Conservation (phyloP, 2,888 invertebrate genomes). For the Eilema sororculum region DNA sequence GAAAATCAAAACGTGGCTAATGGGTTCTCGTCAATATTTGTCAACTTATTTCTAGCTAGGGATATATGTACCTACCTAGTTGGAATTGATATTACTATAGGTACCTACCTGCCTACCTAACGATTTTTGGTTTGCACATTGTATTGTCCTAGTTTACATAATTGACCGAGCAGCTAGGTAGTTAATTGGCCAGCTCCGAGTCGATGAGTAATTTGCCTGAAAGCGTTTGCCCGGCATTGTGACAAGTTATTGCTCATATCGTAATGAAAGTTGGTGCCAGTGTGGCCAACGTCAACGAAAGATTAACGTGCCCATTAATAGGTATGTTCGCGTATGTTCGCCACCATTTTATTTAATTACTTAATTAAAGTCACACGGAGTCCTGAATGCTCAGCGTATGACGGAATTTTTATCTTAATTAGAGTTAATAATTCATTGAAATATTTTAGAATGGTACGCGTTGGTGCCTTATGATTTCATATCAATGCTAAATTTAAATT, state of each 20-base stretch:
- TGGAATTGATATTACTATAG: no score
- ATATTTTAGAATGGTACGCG: no score
- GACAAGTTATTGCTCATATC: slow-evolving; percentile 56
- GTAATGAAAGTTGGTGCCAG: slow-evolving; percentile 53
- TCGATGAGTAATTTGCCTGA: slow-evolving; percentile 56
- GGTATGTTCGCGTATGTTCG: slow-evolving; percentile 40
- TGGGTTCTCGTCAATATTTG: slow-evolving; percentile 22
- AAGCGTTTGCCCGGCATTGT: slow-evolving; percentile 49
- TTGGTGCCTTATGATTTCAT: no score
- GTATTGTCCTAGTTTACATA: slow-evolving; percentile 45
- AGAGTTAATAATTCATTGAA: not conserved
- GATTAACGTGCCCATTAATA: slow-evolving; percentile 58
- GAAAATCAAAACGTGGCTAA: slow-evolving; percentile 44
- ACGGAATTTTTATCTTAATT: not conserved
- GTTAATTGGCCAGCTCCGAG: slow-evolving; percentile 44
- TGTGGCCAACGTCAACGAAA: slow-evolving; percentile 39
- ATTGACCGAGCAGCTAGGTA: slow-evolving; percentile 39
- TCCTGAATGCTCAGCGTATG: slow-evolving; percentile 22
- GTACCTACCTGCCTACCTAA: not conserved
- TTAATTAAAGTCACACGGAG: slow-evolving; percentile 48
- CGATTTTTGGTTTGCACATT: slow-evolving; percentile 23
- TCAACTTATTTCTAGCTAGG: slow-evolving; percentile 22
- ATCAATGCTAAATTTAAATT: no score
- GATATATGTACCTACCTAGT: not conserved
- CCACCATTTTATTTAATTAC: slow-evolving; percentile 53